Base-by-base conservation (phyloP, 2,888 invertebrate species). In the Balanococcus diminutus region DNA sequence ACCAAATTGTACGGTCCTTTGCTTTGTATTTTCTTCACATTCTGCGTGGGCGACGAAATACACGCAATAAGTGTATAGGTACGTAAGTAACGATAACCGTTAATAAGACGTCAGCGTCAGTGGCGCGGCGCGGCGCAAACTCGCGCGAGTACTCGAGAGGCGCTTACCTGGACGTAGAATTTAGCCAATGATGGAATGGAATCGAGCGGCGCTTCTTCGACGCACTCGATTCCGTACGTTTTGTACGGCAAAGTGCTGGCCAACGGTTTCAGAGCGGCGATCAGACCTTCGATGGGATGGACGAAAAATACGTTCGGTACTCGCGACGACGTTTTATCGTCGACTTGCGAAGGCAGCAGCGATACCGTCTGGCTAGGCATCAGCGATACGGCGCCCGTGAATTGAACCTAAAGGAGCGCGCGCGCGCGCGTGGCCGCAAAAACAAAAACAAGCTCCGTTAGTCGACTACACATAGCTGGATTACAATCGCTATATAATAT, bases 191-290 rank as follows among this genome's bases (percentile, higher is more conserved):
- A 92, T 16, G 92, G 90, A 88, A 98, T 93, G 84, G 94, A 93
- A 14, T 92, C 91, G 4, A 95, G 90, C 61, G 97, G 96, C 36
- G 95, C 94, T 16, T 93, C 92, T 81, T 91, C 91, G 11, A 95
- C 95, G 91, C 97, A 97, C 91, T 98, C 98, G 82, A 98, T 91
- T n/a, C 97, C 98, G 91, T 93, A 95, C 83, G 96, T 96, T 3
- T 95, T 94, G 87, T 93, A 93, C 81, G 93, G 92, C 87, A 98
- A 91, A 88, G 93, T 92, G 84, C 91, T 91, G 22, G 96, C 96
- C 88, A 99, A 90, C 19, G 91, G 91, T 89, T 93, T 92, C 88
- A 98, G 91, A 82, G 94, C 92, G 61, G 92, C 92, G 36, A 95
- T 94, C 87, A 94, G 93, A 88, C 98, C 98, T 91, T 98, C 98